A percentile compares a stretch with the other conserved stretches of the same genome.
Conservation (phyloP, 2,113 vertebrate species). For the Arothron firmamentum region DNA sequence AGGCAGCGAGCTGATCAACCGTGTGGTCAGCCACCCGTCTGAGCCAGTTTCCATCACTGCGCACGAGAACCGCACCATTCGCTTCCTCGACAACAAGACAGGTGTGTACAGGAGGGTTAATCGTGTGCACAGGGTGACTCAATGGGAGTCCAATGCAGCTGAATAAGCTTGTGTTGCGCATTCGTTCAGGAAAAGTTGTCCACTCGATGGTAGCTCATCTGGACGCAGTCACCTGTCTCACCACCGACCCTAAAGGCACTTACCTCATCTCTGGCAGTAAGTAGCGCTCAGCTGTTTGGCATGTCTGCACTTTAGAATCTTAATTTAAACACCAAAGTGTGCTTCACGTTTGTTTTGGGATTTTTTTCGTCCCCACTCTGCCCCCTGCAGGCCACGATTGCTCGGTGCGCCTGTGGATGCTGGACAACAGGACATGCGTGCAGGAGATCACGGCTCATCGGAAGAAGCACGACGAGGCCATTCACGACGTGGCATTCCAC, state of each 20-base stretch:
- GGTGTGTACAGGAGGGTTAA: conserved; percentile 63
- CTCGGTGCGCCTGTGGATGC: conserved; percentile 90
- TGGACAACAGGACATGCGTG: conserved; percentile 87
- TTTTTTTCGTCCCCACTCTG: neutral
- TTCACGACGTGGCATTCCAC: conserved; percentile 91
- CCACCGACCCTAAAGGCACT: conserved; percentile 86
- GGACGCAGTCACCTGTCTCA: conserved; percentile 88
- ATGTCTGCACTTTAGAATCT: neutral
- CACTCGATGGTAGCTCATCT: conserved; percentile 92
- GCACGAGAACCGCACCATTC: conserved; percentile 87
- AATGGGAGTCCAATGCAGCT: neutral
- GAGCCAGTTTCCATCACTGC: conserved; percentile 85
- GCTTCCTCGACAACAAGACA: conserved; percentile 87
- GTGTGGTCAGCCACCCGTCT: conserved; percentile 85
- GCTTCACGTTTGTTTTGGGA: neutral
- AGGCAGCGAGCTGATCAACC: conserved; percentile 86
- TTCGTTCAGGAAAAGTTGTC: conserved; percentile 77
- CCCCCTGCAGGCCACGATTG: conserved; percentile 84
- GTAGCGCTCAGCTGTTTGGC: conserved; percentile 40
- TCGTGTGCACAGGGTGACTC: neutral
- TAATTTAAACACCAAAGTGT: neutral
- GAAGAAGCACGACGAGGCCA: conserved; percentile 91
- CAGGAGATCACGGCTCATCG: conserved; percentile 92
- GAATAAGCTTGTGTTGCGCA: conserved; percentile 2
- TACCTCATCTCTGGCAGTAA: conserved; percentile 93